Evolutionary conservation across 1,140 invertebrate genomes (phyloP).

Genomic region (Pentalonia nigronervosa): DNA sequence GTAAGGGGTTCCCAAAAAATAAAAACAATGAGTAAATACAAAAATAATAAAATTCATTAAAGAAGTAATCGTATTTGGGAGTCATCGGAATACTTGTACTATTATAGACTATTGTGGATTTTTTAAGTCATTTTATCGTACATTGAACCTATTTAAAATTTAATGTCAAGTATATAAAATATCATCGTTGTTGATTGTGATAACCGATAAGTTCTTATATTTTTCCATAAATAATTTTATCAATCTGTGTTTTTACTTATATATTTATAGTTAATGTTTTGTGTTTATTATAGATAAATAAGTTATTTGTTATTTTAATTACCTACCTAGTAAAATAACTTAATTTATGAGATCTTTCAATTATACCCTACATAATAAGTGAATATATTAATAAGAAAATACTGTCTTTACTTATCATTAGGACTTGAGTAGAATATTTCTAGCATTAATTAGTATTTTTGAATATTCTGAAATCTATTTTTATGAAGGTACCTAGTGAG

Average conservation of each 20-base stretch:
- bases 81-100: background rate
- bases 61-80: no score
- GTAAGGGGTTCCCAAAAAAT: slow-evolving; percentile 44
- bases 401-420: background rate
- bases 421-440: background rate
- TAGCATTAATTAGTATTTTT: background rate
- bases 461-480: background rate
- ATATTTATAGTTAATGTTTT: background rate
- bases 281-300: background rate
- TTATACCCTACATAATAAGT: background rate
- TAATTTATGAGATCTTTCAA: background rate
- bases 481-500: no score
- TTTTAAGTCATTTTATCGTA: background rate
- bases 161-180: background rate
- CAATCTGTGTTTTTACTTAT: background rate
- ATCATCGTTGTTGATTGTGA: background rate
- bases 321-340: background rate
- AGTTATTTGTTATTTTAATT: background rate
- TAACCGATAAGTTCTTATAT: background rate
- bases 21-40: background rate
- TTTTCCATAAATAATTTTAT: background rate
- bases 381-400: background rate
- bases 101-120: background rate
- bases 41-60: background rate
- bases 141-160: background rate